phyloP scores from a whole-genome alignment of 1,140 invertebrate species.

The Adelges cooleyi region DNA sequence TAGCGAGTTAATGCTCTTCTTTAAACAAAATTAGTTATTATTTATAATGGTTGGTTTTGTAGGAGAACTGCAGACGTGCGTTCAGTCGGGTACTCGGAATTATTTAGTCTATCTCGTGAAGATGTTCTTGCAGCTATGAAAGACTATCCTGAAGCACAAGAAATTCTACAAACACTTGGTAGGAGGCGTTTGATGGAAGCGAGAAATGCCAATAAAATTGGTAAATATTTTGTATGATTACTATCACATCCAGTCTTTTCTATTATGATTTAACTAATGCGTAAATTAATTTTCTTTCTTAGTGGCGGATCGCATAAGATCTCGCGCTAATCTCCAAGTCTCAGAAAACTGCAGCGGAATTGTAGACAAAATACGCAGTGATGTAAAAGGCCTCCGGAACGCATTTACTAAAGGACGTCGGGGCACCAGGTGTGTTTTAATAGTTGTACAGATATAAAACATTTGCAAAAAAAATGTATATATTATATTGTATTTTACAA shows the following conservation, averaged over 20 bases:
- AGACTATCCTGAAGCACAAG: constrained; percentile 92
- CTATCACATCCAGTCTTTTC: neutral
- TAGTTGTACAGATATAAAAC: neutral
- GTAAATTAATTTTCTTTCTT: neutral
- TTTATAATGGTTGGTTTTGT: constrained; percentile 32
- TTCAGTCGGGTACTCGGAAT: constrained; percentile 89
- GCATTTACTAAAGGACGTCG: constrained; percentile 51
- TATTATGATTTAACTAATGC: neutral
- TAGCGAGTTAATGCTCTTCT: too few relatives aligned
- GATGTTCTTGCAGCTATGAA: constrained; percentile 90
- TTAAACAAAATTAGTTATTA: neutral
- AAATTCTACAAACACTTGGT: constrained; percentile 76
- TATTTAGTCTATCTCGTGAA: constrained; percentile 89
- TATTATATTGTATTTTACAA: neutral
- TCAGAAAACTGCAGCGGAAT: constrained; percentile 52
- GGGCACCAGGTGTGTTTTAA: constrained; percentile 33
- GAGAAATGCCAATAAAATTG: constrained; percentile 38
- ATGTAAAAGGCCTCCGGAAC: constrained; percentile 64
- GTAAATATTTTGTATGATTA: neutral
- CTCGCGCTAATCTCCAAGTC: neutral
- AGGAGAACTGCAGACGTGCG: constrained; percentile 91
- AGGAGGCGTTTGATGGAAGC: constrained; percentile 79
- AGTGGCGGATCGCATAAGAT: constrained; percentile 39
- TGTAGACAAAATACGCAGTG: constrained; percentile 65
- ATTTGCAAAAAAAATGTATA: neutral